Evolutionary conservation across 1,140 invertebrate species (phyloP), one percentile per base, ranked within the genome.

Genomic region (Apis mellifera): DNA sequence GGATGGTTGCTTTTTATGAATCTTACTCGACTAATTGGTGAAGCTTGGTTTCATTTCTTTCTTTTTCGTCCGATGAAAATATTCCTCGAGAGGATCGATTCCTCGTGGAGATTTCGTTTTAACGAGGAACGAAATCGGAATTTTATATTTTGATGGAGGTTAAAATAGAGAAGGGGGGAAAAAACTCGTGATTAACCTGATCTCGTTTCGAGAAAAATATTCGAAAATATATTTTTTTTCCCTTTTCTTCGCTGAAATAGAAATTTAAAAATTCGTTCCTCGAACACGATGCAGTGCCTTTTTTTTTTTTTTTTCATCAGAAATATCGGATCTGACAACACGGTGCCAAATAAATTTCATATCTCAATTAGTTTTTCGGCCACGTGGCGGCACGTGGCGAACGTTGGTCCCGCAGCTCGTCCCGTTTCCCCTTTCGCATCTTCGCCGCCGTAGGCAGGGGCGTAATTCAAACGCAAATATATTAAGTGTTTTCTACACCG

Each of bases 301-400:
- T 87, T 82, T 42, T 5, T 42, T 69, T 62, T 71, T 60, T 87
- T 2, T 7, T 42, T 7, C 85, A 59, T 78, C 65, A 59, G 48
- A 74, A 55, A 79, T 84, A 92, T 91, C 76, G 87, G 52, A 84
- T 66, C 82, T 90, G 91, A 92, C 90, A 90, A 86, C 83, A 70
- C 71, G 82, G 84, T 88, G 84, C 87, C 92, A 92, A 92, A 91
- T 93, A 93, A 94, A 93, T 92, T 93, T 92, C 89, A 92, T 89
- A 91, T 94, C 91, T 92, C 93, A 94, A 94, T 94, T 94, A 93
- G 92, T 94, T 94, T 92, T 93, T 79, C 21, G 59, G 84, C 75
- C 92, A 93, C 93, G 93, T 86, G 92, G 79, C 90, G 92, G 77
- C 93, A 91, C 93, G 92, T 93, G 93, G 68, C 88, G 48, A 48